These are phyloP conservation scores for Lagocephalus sceleratus DNA, from an alignment of 2,797 vertebrate genomes.

Conservation along the genomic window DNA sequence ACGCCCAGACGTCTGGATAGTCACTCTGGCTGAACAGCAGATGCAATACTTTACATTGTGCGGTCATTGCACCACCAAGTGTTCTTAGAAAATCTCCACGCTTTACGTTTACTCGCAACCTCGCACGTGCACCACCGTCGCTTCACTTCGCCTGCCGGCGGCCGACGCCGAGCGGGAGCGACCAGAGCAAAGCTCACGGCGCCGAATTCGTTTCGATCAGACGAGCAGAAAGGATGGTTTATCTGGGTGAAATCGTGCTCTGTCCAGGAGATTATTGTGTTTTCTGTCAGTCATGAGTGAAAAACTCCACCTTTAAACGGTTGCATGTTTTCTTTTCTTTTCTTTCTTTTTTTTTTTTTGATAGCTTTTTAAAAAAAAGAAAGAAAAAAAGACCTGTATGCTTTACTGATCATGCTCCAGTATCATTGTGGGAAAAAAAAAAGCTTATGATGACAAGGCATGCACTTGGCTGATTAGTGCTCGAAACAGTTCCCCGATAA, in stretches of 20 bases:
- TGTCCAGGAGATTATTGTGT: slow-evolving; percentile 37
- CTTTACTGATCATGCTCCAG: slow-evolving; percentile 42
- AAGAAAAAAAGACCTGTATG: slow-evolving; percentile 1
- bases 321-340: slow-evolving; percentile 36
- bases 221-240: slow-evolving; percentile 27
- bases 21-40: slow-evolving; percentile 68
- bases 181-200: slow-evolving; percentile 35
- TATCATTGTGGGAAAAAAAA: slow-evolving; percentile 46
- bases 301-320: slow-evolving; percentile 44
- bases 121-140: slow-evolving; percentile 54
- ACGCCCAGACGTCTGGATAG: slow-evolving; percentile 57
- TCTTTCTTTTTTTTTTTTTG: slow-evolving; percentile 22
- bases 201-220: slow-evolving; percentile 38
- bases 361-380: background rate
- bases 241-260: slow-evolving; percentile 25
- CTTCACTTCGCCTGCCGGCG: slow-evolving; percentile 44
- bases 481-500: slow-evolving; percentile 63
- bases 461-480: slow-evolving; percentile 74
- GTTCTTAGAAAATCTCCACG: slow-evolving; percentile 73
- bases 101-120: slow-evolving; percentile 59
- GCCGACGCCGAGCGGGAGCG: slow-evolving; percentile 28
- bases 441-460: slow-evolving; percentile 52
- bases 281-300: slow-evolving; percentile 47
- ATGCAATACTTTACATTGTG: slow-evolving; percentile 77
- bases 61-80: slow-evolving; percentile 75